A percentile compares a stretch with the other conserved stretches of the same genome.
These are phyloP conservation scores for Antedon mediterranea DNA, from an alignment of 53 echinoderm and acorn worm species.

Conservation along the genomic window DNA sequence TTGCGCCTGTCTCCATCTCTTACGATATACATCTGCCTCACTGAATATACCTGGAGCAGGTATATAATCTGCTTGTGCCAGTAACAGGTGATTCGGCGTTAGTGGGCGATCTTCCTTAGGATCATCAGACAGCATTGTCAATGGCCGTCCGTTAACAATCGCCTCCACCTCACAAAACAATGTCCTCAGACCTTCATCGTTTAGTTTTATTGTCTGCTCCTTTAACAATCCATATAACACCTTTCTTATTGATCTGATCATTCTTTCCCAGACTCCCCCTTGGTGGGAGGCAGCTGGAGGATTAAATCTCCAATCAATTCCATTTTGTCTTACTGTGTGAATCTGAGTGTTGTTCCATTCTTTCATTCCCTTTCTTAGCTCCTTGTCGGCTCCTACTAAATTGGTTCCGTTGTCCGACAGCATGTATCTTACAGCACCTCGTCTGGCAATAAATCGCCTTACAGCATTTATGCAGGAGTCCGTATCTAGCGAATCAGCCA, in stretches of 20 bases:
- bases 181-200: background rate
- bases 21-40: background rate
- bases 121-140: background rate
- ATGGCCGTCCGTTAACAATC: background rate
- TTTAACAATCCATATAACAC: slow-evolving; percentile 3
- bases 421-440: background rate
- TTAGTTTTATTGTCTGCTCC: slow-evolving; percentile 2
- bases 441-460: background rate
- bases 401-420: slow-evolving; percentile 16
- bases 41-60: background rate
- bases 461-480: background rate
- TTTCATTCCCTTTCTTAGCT: background rate
- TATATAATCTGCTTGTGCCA: background rate
- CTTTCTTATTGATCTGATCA: slow-evolving; percentile 11
- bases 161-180: background rate
- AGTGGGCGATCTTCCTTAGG: background rate
- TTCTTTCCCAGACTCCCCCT: slow-evolving; percentile 21
- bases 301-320: slow-evolving; percentile 15
- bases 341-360: slow-evolving; percentile 8
- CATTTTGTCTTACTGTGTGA: background rate
- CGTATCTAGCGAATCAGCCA: background rate
- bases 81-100: background rate
- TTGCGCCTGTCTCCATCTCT: background rate
- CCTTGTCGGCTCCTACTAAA: slow-evolving; percentile 14
- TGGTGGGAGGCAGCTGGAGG: slow-evolving; percentile 18